Conservation (phyloP, 1,140 invertebrate species). For the Neodiprion pinetum region DNA sequence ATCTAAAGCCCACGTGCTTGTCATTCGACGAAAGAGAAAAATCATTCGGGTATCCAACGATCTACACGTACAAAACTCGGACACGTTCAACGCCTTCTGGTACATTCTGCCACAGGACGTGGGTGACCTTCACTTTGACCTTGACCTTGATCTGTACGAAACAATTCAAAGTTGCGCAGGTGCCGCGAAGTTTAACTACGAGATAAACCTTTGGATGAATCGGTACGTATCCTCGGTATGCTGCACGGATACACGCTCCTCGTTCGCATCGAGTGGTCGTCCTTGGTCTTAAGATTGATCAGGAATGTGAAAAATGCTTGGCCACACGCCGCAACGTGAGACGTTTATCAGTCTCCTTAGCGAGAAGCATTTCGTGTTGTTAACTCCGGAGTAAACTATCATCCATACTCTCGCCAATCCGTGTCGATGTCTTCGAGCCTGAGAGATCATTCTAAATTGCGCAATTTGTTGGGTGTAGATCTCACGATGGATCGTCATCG, state of each 20-base stretch:
- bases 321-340: background rate
- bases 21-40: too few species aligned
- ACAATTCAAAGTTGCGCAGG: background rate
- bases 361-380: background rate
- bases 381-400: background rate
- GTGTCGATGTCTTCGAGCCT: too few species aligned
- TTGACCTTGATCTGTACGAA: background rate
- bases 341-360: background rate
- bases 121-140: background rate
- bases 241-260: too few species aligned
- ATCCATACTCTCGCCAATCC: too few species aligned
- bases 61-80: too few species aligned
- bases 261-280: slow-evolving; percentile 27
- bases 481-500: too few species aligned
- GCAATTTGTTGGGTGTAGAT: too few species aligned
- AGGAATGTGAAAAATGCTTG: slow-evolving; percentile 41
- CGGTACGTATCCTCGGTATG: background rate
- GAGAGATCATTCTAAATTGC: too few species aligned
- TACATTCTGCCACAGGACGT: too few species aligned
- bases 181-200: background rate
- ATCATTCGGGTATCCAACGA: too few species aligned
- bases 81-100: too few species aligned
- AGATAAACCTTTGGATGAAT: background rate
- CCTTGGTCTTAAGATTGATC: slow-evolving; percentile 40
- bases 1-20: too few species aligned